These are phyloP conservation scores for Caenorhabditis zanzibari DNA, from an alignment of 2,888 invertebrate species.

Conservation along the genomic window DNA sequence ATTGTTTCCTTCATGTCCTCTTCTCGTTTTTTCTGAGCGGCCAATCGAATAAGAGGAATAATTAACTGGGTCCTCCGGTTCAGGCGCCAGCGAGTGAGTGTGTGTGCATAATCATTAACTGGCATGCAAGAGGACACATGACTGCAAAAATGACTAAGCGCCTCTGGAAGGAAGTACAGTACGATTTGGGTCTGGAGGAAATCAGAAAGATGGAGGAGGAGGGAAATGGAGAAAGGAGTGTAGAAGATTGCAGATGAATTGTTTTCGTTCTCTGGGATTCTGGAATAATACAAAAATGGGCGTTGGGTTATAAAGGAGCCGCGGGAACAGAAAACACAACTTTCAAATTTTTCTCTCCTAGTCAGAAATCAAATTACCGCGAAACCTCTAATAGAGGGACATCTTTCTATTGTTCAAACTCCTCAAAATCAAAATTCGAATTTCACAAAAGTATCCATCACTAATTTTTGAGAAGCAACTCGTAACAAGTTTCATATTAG, in stretches of 20 bases:
- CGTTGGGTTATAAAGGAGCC: too few relatives aligned
- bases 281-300: too few relatives aligned
- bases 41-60: constrained; percentile 64
- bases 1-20: constrained; percentile 45
- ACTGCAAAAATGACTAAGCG: constrained; percentile 8
- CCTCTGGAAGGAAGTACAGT: constrained; percentile 29
- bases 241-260: background rate
- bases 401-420: too few relatives aligned
- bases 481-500: too few relatives aligned
- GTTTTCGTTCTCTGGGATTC: constrained; percentile 5
- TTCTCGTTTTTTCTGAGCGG: constrained; percentile 6
- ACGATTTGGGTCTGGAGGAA: background rate
- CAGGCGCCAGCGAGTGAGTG: background rate
- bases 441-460: too few relatives aligned
- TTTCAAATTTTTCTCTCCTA: too few relatives aligned
- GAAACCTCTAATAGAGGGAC: too few relatives aligned
- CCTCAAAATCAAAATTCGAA: too few relatives aligned
- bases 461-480: too few relatives aligned
- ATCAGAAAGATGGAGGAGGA: background rate
- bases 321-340: too few relatives aligned
- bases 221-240: background rate
- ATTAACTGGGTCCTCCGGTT: constrained; percentile 51
- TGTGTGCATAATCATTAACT: constrained; percentile 55
- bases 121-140: constrained; percentile 54
- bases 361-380: too few relatives aligned